Conservation (phyloP, 92 coral and sea anemone genomes). For the Desmophyllum pertusum region DNA sequence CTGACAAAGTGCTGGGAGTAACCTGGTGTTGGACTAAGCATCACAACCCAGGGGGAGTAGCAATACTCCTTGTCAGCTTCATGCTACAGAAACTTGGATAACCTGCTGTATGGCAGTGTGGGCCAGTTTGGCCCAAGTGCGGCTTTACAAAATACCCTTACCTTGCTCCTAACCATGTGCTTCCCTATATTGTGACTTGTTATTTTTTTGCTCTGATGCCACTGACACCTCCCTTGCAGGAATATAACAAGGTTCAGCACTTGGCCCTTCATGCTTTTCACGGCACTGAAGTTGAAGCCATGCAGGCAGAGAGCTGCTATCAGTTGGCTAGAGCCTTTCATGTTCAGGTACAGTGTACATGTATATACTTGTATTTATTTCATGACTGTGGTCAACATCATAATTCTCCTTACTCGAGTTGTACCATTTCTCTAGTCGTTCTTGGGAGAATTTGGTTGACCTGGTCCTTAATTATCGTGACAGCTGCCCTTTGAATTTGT, state of each 20-base stretch:
- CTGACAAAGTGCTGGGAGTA: no score
- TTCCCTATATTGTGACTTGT: neutral
- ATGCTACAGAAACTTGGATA: no score
- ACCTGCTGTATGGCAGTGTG: no score
- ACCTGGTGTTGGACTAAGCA: no score
- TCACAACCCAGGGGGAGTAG: no score
- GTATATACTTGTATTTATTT: neutral
- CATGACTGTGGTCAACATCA: neutral
- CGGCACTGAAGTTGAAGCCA: constrained; percentile 99
- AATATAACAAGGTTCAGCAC: constrained; percentile 95
- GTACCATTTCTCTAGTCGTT: no score
- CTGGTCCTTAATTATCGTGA: no score
- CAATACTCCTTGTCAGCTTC: no score
- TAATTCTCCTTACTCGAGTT: neutral
- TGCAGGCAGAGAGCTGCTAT: constrained; percentile 99
- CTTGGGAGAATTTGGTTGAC: no score
- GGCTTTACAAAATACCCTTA: no score
- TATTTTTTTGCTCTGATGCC: neutral
- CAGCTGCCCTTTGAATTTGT: no score
- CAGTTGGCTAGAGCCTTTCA: constrained; percentile 97
- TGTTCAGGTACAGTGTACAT: constrained; percentile 71
- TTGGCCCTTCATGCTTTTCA: constrained; percentile 98
- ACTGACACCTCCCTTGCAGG: constrained; percentile 48
- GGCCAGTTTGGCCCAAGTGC: no score
- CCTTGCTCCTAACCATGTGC: neutral